Conservation (phyloP, 2,888 invertebrate species). For the Bruchidius siliquastri region DNA sequence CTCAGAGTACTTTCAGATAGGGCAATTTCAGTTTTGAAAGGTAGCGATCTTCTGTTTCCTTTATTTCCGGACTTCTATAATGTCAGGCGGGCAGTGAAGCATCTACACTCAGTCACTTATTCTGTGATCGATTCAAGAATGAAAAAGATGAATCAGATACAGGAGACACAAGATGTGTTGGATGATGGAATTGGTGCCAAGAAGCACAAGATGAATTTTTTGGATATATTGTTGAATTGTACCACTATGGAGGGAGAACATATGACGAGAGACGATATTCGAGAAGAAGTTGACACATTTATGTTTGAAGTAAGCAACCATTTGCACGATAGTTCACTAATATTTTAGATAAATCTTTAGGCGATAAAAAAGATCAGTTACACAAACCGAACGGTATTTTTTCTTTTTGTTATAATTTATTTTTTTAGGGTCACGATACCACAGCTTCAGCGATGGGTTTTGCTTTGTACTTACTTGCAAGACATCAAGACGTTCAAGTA, state of each 20-base stretch:
- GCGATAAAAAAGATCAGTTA: too few species aligned
- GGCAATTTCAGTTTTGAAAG: constrained; percentile 38
- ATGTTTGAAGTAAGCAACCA: constrained; percentile 58
- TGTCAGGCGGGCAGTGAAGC: constrained; percentile 36
- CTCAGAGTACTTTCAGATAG: neutral
- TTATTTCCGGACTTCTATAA: constrained; percentile 55
- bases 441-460: constrained; percentile 48
- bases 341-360: too few species aligned
- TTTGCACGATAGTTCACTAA: too few species aligned
- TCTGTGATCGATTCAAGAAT: constrained; percentile 4
- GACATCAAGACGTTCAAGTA: constrained; percentile 43
- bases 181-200: constrained; percentile 35
- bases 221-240: constrained; percentile 59
- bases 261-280: constrained; percentile 56
- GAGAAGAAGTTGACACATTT: constrained; percentile 70
- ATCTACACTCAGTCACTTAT: constrained; percentile 3
- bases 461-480: constrained; percentile 44
- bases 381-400: too few species aligned
- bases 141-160: neutral
- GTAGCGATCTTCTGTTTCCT: constrained; percentile 45
- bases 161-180: neutral
- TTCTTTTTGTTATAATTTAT: too few species aligned
- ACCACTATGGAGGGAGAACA: constrained; percentile 47
- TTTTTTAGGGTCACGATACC: constrained; percentile 50
- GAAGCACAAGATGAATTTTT: constrained; percentile 61